Base-by-base conservation (phyloP, 2,888 invertebrate genomes). In the Chymomyza amoena region DNA sequence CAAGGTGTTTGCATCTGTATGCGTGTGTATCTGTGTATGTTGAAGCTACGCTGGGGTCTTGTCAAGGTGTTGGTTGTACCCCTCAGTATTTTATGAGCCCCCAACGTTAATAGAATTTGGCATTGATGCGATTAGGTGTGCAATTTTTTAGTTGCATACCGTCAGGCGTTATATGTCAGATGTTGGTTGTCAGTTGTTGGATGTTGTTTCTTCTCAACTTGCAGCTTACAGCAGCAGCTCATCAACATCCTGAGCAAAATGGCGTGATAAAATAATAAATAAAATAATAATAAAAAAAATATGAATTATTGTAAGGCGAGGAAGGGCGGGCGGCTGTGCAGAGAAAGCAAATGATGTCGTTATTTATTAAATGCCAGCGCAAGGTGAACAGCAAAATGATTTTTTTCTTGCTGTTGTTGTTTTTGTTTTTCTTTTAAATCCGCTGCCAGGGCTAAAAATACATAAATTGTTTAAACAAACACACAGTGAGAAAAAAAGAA, bases 31-130 rank as follows among this genome's bases (percentile, higher is more conserved):
- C 7, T 57, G 10, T 25, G 15, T 16, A 2, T 57, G 28, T 32
- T 57, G 28, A 45, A 13, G 39, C 13, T 45, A 13, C 13, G 13
- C 39, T 13, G 13, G 39, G 10, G 13, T 45, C 57, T 25, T 10
- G 28, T 6, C 10, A 57, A 57, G 57, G 57, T 25, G 57, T n/a
- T n/a, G n/a, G n/a, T n/a, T n/a, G 4, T 57, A 20, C 39, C 39
- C 39, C 28, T 18, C 25, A 25, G 57, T 25, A 57, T 57, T 57
- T 57, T 13, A 57, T 25, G 57, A 28, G 18, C 57, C 10, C 18
- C 9, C 57, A 25, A 18, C 28, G 66, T 70, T 85, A 85, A 84
- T 85, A 79, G 78, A 85, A 85, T 84, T 84, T 79, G 78, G 59
- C 69, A 79, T 73, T 82, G 76, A 79, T 79, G 69, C 65, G 78